A percentile compares a stretch with the other conserved stretches of the same genome.
Conservation (phyloP, 2,888 invertebrate genomes). For the Euplagia quadripunctaria region DNA sequence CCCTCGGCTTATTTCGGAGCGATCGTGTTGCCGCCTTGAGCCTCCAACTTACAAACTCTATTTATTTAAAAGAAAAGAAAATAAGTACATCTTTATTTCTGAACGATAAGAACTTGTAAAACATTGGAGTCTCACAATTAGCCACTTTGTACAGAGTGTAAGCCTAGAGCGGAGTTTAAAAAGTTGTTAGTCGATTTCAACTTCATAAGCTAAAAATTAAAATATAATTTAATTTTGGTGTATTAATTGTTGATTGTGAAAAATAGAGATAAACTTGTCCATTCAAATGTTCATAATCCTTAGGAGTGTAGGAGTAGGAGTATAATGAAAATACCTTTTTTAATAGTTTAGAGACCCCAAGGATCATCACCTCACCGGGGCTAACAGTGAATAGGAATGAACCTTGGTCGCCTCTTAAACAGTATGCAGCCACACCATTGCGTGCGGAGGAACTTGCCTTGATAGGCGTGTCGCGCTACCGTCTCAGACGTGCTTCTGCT, state of each 20-base stretch:
- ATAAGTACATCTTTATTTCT: background rate
- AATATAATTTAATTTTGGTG: constrained; percentile 18
- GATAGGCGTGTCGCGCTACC: too few species aligned
- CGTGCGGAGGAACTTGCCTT: too few species aligned
- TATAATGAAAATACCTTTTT: too few species aligned
- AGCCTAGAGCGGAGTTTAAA: constrained; percentile 11
- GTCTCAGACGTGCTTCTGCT: too few species aligned
- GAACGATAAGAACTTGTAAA: constrained; percentile 10
- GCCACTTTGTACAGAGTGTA: constrained; percentile 7
- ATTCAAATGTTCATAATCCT: too few species aligned
- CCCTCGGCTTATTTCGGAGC: constrained; percentile 4
- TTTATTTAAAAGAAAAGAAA: constrained; percentile 18
- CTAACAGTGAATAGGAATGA: too few species aligned
- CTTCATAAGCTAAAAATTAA: constrained; percentile 24
- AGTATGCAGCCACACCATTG: too few species aligned
- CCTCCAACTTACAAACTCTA: constrained; percentile 6
- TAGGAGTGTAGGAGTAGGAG: too few species aligned
- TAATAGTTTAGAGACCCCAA: too few species aligned
- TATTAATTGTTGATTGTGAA: background rate
- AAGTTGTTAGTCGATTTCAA: constrained; percentile 26
- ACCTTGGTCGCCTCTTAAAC: too few species aligned
- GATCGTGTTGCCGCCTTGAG: constrained; percentile 8
- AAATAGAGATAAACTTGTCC: too few species aligned
- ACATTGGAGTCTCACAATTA: constrained; percentile 9
- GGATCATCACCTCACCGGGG: too few species aligned